phyloP scores from a whole-genome alignment of 1,140 invertebrate species.

The Popillia japonica region DNA sequence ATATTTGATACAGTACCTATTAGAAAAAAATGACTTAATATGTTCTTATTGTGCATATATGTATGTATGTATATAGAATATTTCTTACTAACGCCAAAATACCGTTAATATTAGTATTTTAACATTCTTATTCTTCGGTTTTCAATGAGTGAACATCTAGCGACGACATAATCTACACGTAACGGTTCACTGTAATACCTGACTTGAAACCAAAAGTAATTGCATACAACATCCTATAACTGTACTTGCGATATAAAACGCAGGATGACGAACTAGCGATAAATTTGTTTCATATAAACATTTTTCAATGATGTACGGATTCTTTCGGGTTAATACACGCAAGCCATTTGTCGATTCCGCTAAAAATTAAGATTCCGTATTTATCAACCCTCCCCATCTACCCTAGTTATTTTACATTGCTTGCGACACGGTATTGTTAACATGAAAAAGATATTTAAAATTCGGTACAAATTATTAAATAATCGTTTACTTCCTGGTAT shows the following conservation, averaged over 20 bases:
- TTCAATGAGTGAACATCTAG: neutral
- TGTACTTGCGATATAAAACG: neutral
- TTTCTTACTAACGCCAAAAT: neutral
- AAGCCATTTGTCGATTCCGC: neutral
- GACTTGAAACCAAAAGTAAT: slow-evolving; percentile 29
- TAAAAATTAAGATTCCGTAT: neutral
- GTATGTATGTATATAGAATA: too few species aligned
- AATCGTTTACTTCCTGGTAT: slow-evolving; percentile 16
- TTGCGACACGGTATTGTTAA: neutral
- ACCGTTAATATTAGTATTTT: slow-evolving; percentile 23
- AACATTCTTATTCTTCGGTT: neutral
- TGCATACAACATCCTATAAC: neutral
- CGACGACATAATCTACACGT: neutral
- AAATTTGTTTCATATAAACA: neutral
- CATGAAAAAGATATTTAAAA: slow-evolving; percentile 14
- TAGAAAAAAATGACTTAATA: too few species aligned
- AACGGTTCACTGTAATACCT: slow-evolving; percentile 19
- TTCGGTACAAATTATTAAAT: slow-evolving; percentile 29
- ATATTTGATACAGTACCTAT: too few species aligned
- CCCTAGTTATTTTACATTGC: neutral
- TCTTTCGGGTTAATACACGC: neutral
- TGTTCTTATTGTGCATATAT: too few species aligned
- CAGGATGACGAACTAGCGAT: neutral
- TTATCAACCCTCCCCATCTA: neutral
- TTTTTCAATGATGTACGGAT: neutral